Evolutionary conservation across 2,888 invertebrate genomes (phyloP).

Genomic region (Cistogaster globosa): DNA sequence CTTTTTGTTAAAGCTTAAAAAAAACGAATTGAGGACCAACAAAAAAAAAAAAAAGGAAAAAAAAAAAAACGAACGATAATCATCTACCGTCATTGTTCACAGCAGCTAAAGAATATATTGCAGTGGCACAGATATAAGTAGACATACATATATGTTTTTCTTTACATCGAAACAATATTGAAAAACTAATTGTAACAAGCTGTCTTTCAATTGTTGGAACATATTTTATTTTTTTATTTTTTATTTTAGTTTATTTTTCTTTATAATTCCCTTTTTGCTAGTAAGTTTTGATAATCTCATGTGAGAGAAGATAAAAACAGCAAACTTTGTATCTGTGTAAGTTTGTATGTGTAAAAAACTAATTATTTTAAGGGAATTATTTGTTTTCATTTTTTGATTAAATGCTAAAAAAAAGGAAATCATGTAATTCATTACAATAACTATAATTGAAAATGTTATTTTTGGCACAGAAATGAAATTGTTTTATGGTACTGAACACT

Average conservation of each 20-base stretch:
- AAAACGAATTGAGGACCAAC: no score
- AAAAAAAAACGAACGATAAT: constrained; percentile 27
- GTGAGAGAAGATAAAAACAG: neutral
- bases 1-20: neutral
- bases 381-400: constrained; percentile 5
- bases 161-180: neutral
- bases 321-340: neutral
- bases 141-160: no score
- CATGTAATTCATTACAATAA: constrained; percentile 7
- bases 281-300: constrained; percentile 45
- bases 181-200: constrained; percentile 49
- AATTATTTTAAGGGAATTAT: constrained; percentile 49
- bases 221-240: neutral
- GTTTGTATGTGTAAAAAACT: constrained; percentile 21
- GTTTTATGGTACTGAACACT: neutral
- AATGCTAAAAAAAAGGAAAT: neutral
- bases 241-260: neutral
- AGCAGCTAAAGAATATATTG: constrained; percentile 10
- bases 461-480: constrained; percentile 1
- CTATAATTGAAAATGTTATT: constrained; percentile 35
- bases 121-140: constrained; percentile 15
- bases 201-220: constrained; percentile 20
- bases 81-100: constrained; percentile 40
- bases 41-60: neutral
- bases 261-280: neutral